Percentiles rank a stretch among this genome's conserved stretches.
Conservation (phyloP, 2,113 vertebrate genomes). For the Ardeotis arabs region DNA sequence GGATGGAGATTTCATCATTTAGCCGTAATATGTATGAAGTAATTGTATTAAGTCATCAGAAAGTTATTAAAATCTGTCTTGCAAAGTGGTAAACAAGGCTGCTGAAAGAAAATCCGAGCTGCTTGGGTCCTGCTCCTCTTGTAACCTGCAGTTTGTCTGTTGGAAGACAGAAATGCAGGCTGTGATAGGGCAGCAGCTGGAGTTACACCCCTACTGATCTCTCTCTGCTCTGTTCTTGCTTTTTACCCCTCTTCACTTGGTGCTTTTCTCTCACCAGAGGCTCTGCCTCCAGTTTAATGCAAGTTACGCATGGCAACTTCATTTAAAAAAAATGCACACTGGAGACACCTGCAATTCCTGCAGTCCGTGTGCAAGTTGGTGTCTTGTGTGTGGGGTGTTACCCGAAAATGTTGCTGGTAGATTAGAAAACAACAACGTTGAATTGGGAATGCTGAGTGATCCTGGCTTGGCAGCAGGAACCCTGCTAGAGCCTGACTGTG, state of each 20-base stretch:
- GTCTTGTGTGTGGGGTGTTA: accelerated
- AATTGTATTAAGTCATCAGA: neutral
- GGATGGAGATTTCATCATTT: neutral
- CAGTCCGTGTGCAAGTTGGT: accelerated
- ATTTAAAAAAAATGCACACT: neutral
- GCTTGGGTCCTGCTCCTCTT: neutral
- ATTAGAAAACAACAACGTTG: neutral
- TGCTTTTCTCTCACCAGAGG: neutral
- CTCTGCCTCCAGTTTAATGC: neutral
- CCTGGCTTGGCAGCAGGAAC: neutral
- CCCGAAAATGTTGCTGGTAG: neutral
- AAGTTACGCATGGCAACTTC: neutral
- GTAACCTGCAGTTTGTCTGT: no score
- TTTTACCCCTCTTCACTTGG: neutral
- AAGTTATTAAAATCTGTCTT: neutral
- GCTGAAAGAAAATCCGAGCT: neutral
- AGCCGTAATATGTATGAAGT: neutral
- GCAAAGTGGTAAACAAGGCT: neutral
- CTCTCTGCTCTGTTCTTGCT: neutral
- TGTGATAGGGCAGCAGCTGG: neutral
- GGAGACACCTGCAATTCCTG: neutral
- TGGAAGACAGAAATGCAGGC: neutral
- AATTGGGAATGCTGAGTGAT: neutral
- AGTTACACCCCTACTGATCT: neutral
- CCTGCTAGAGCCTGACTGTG: neutral